These are phyloP conservation scores for Drosophila bunnanda DNA, from an alignment of 2,888 invertebrate species.

Conservation along the genomic window DNA sequence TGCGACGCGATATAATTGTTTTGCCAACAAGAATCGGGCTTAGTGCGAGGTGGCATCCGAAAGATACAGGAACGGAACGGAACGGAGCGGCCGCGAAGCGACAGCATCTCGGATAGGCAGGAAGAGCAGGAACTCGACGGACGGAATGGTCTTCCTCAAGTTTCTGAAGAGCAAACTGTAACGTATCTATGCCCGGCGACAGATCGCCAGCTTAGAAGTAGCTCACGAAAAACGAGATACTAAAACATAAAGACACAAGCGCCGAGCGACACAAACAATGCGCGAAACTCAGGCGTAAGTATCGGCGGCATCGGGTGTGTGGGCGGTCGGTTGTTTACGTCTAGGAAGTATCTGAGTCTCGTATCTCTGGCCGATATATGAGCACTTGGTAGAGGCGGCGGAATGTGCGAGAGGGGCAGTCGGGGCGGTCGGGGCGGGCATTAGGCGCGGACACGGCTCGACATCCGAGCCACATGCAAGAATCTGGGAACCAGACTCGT, in stretches of 20 bases:
- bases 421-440: background rate
- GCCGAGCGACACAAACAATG: slow-evolving; percentile 48
- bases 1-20: slow-evolving; percentile 40
- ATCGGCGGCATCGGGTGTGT: slow-evolving; percentile 23
- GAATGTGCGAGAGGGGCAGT: slow-evolving; percentile 12
- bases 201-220: slow-evolving; percentile 23
- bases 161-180: slow-evolving; percentile 56
- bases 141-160: slow-evolving; percentile 51
- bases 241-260: slow-evolving; percentile 27
- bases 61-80: slow-evolving; percentile 50
- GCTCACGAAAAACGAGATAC: slow-evolving; percentile 14
- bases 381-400: background rate
- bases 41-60: slow-evolving; percentile 55
- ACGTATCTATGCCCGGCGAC: slow-evolving; percentile 44
- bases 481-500: slow-evolving; percentile 14
- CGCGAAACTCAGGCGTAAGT: slow-evolving; percentile 63
- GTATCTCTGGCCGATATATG: slow-evolving; percentile 17
- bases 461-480: slow-evolving; percentile 7
- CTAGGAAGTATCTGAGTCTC: slow-evolving; percentile 36
- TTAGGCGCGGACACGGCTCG: slow-evolving; percentile 30
- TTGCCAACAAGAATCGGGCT: slow-evolving; percentile 64
- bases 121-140: slow-evolving; percentile 5
- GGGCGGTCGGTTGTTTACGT: slow-evolving; percentile 33
- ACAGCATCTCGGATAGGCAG: slow-evolving; percentile 1
- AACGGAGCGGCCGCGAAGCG: slow-evolving; percentile 23